Percentiles rank a stretch among this genome's conserved stretches.
These are phyloP conservation scores for Plebejus anna DNA, from an alignment of 2,888 invertebrate genomes.

Conservation along the genomic window DNA sequence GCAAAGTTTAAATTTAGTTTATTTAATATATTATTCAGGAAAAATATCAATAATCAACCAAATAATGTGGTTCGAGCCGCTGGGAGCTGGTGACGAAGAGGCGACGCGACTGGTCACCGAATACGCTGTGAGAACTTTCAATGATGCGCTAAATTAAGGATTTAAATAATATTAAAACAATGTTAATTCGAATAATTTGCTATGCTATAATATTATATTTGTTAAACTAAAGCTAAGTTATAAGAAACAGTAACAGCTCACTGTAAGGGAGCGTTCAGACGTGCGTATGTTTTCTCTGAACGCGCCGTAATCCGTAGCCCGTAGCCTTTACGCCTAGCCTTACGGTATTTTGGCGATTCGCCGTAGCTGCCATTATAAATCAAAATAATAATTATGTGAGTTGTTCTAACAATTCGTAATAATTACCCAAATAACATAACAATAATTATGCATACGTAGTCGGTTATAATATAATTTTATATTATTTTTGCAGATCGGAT, in stretches of 20 bases:
- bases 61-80: slow-evolving; percentile 44
- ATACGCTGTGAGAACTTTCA: slow-evolving; percentile 36
- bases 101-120: slow-evolving; percentile 41
- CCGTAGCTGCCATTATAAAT: not conserved
- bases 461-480: not conserved
- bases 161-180: too few relatives aligned
- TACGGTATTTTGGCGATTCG: not conserved
- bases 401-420: not conserved
- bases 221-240: too few relatives aligned
- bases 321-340: too few relatives aligned
- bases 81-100: slow-evolving; percentile 38
- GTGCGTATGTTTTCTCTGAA: too few relatives aligned
- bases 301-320: not conserved
- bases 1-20: too few relatives aligned
- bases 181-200: too few relatives aligned
- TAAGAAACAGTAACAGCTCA: too few relatives aligned
- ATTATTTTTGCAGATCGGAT: slow-evolving; percentile 49
- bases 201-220: too few relatives aligned
- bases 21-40: slow-evolving; percentile 39
- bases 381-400: not conserved
- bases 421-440: not conserved
- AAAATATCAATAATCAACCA: slow-evolving; percentile 44
- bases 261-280: too few relatives aligned
- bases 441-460: too few relatives aligned
- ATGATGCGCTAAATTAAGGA: not conserved